Conservation (phyloP, 2,113 vertebrate species). For the Tyrannus savana region DNA sequence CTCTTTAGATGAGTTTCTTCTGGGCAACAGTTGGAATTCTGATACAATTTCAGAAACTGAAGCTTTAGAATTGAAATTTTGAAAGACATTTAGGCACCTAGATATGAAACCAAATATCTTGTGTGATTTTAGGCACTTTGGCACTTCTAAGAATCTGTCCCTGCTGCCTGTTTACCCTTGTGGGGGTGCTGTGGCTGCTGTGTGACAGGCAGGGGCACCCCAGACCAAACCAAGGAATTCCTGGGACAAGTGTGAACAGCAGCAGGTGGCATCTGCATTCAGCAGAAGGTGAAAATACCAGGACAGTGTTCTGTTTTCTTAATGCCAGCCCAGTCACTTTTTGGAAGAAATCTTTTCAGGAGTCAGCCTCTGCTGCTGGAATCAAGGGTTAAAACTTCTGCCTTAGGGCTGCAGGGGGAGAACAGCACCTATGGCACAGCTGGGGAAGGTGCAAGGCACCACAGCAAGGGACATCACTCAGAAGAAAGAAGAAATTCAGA, state of each 20-base stretch:
- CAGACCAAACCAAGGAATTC: background rate
- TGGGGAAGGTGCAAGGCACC: background rate
- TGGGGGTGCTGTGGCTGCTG: background rate
- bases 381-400: background rate
- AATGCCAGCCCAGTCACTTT: background rate
- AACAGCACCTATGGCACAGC: background rate
- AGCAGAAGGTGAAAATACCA: background rate
- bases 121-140: background rate
- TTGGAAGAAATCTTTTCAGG: background rate
- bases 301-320: background rate
- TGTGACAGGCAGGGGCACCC: background rate
- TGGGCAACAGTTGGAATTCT: background rate
- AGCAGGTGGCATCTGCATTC: background rate
- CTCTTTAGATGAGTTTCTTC: background rate
- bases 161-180: background rate
- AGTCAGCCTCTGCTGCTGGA: background rate
- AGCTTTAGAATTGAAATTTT: background rate
- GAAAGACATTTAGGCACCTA: background rate
- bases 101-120: background rate
- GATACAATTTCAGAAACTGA: background rate
- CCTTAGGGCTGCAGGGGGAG: background rate
- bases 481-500: background rate
- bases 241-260: background rate
- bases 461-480: background rate
- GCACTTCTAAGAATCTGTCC: background rate